Evolutionary conservation across 2,113 vertebrate species (phyloP), one percentile per base, ranked within the genome.

Genomic region (Tyrannus savana): DNA sequence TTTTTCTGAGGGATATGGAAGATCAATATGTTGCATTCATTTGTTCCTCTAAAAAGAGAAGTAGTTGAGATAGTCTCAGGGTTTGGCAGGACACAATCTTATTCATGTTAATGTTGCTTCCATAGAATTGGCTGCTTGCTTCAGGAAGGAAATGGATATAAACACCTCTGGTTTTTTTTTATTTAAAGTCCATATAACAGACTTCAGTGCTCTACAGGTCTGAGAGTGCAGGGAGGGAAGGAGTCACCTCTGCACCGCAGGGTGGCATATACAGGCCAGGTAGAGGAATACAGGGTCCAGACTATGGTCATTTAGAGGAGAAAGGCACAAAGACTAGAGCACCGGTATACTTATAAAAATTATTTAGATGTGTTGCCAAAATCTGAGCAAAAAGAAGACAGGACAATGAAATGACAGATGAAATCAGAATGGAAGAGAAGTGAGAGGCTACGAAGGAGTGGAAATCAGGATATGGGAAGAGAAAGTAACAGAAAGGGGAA

Each of bases 1-100:
- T 93, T 95, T 97, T 96, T 95, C 87, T 75, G 92, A 96, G 60
- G 72, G 33, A 6, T 56, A 74, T 67, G 35, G 87, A 94, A 95
- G 93, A 95, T 68, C 87, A 92, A 24, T 67, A 53, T 46, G 42
- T 90, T 96, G 94, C 92, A 84, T 71, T 87, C 2, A 2, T 76
- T 85, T 27, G 30, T 49, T 63, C 68, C 41, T 67, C 46, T 96
- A 27, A 76, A 55, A 62, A 93, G 21, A 88, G 41, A 78, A 81
- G 37, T 49, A 79, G 25, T 59, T 63, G 53, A 93, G 52, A 55
- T 8, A 0, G 0, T 55, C 52, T 90, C 64, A 24, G 41, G 28
- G 14, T 69, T 83, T 85, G 42, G 27, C 55, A 93, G 53, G 27
- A 87, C 41, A 82, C 15, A 15, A 23, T 37, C 44, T 49, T 78